Evolutionary conservation across 2,888 invertebrate genomes (phyloP), one percentile per base, ranked within the genome.

Genomic region (Coelogynopora nodosa): DNA sequence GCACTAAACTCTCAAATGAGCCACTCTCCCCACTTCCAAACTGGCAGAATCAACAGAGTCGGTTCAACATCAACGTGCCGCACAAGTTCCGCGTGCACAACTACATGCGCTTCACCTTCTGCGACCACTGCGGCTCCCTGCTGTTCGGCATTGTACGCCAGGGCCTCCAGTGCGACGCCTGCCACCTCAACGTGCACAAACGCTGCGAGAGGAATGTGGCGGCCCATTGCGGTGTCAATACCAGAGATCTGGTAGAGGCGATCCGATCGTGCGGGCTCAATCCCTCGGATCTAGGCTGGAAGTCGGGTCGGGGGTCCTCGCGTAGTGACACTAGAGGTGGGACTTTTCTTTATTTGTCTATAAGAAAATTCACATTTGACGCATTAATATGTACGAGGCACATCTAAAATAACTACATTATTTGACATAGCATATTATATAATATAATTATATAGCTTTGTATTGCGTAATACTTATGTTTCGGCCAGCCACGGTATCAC

Each of bases 201-300:
- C 94, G 98, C 87, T 99, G 99, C 93, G 96, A 97, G 93, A 97
- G 97, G 93, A 99, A 99, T 93, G 98, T 99, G 88, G 98, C 98
- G 88, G 98, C 98, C 93, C 98, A 97, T 93, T 99, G 99, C 93
- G 98, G 99, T 90, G 97, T 98, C 92, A 96, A 99, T 93, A 96
- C 86, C 49, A n/a, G 80, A 31, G 85, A 86, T 67, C 31, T 82
- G n/a, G 87, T 67, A 2, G 82, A 67, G 49, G 86, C 86, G 28
- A 86, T 86, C n/a, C 30, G 83, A 10, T 27, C 31, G 23, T 86
- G 86, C 81, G 86, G 86, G 30, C 67, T 86, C 26, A 86, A 86
- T 30, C 86, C 86, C 0, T 67, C 83, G 26, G 86, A 86, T 26
- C 83, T 86, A 29, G 86, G 86, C 30, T 67, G 67, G 28, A 85